Evolutionary conservation across 2,797 vertebrate genomes (phyloP), one percentile per base, ranked within the genome.

Genomic region (Vireo griseus): DNA sequence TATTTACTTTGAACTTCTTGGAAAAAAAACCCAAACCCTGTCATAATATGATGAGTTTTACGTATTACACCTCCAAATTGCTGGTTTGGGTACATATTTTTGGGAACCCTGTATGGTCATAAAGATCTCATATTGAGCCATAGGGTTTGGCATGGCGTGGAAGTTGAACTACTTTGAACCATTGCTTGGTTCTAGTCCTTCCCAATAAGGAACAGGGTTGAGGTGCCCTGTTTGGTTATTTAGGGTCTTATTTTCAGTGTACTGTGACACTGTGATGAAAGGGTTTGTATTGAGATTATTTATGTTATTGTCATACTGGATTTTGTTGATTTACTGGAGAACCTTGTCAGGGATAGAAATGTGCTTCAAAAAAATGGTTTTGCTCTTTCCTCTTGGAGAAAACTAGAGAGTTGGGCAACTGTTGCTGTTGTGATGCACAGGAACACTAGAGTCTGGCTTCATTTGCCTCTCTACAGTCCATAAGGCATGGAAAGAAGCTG

Each of bases 301-400:
- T 29, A 39, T 22, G 5, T 72, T 73, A 4, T 6, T 66, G 22
- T 58, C 24, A 22, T 74, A 26, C 0, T 84, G 54, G 25, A 25
- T 90, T 90, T 75, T 91, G 18, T 86, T 81, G 51, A 40, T 50
- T 83, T 57, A 21, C n/a, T 51, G 47, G 54, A 88, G 72, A 77
- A 13, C 10, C 1, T 31, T 68, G 20, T 72, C 33, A 51, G 51
- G 40, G 29, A 6, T 69, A 51, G 33, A 81, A 44, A 39, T 13
- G 29, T 59, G 13, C 17, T 59, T 62, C 37, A 39, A 39, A 39
- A 39, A 39, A 22, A 51, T 55, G 25, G 17, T 33, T 96, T 37
- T 86, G 18, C 16, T 75, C 21, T 76, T 83, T 83, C 12, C 16
- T 92, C 22, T 42, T 62, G 63, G 79, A 51, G 52, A 71, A 77